Evolutionary conservation across 2,888 invertebrate genomes (phyloP), one percentile per base, ranked within the genome.

Genomic region (Tiliacea citrago): DNA sequence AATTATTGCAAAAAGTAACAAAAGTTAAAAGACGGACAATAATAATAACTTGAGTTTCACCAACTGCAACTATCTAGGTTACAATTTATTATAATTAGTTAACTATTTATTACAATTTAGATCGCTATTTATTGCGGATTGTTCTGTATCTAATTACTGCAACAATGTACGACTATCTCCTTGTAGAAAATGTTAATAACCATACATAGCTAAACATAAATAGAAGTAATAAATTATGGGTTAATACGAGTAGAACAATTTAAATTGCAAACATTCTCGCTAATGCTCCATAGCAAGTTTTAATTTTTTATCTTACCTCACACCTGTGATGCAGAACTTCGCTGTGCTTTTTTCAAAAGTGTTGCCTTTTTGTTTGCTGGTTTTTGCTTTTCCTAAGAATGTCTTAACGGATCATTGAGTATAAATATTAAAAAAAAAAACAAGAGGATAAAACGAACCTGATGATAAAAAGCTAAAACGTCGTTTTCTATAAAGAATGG

Each of bases 31-130:
- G 16, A 35, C 45, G 55, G 42, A n/a, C 29, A 21, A 13, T 39
- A 55, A 65, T 53, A 66, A 65, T 81, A 61, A 63, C 24, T 69
- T 18, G 58, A 66, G 70, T 68, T 74, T 65, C 70, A 45, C 71
- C 29, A 57, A 70, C 60, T 57, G 51, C 53, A 61, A 73, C 67
- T 58, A 65, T 68, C 21, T 47, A 62, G n/a, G 21, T 65, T 53
- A 66, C 47, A 79, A 55, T 79, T 82, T 82, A 82, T 82, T 81
- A 87, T 86, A 82, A 81, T 75, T 72, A 65, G 24, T 13, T 55
- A 45, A 67, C 45, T 75, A 76, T 82, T 82, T 82, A 82, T 82
- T 76, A 88, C 86, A 81, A 80, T 77, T 75, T 53, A 53, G 60
- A 47, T 75, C 35, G 45, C 29, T 85, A 86, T 76, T 82, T 76